Evolutionary conservation across 2,113 vertebrate genomes (phyloP), one percentile per base, ranked within the genome.

Genomic region (Anoura caudifer): DNA sequence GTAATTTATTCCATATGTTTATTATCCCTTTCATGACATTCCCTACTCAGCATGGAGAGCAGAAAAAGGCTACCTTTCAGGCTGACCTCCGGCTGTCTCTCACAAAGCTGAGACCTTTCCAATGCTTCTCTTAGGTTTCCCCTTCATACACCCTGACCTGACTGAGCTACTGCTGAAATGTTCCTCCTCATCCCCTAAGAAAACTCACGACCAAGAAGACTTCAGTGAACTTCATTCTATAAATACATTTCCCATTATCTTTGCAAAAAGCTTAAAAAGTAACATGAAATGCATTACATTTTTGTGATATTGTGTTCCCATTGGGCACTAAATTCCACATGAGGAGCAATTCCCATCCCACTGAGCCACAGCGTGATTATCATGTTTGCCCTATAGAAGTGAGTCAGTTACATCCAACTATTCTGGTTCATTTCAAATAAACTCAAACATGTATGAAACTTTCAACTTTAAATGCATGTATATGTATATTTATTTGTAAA

Each of bases 71-170:
- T 94, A 88, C 96, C 59, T 87, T 91, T 85, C 22, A 76, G 88
- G 85, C 47, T 96, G 97, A 97, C 96, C 97, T 97, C 92, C 97
- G 97, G 91, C 50, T 96, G 92, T 96, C 89, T 97, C 95, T 81
- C 87, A 93, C 61, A 95, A 91, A 97, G 86, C 47, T 72, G 70
- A 96, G 94, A 96, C 15, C 65, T 38, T 70, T 76, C 28, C 82
- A 82, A 24, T 70, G 12, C 84, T 96, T 63, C 95, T 97, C 84
- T 75, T 69, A 79, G 56, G 92, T 63, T 87, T 94, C 95, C 81
- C 26, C 63, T 92, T 76, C 19, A 92, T 11, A 69, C 22, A 94
- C 50, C 20, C 72, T 84, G 92, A 92, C 54, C 91, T 89, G 87
- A 92, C 61, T 70, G 92, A 97, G 95, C 97, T 97, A 97, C 93